A percentile compares a stretch with the other conserved stretches of the same genome.
These are phyloP conservation scores for Stratiomys singularior DNA, from an alignment of 2,888 invertebrate species.

Conservation along the genomic window DNA sequence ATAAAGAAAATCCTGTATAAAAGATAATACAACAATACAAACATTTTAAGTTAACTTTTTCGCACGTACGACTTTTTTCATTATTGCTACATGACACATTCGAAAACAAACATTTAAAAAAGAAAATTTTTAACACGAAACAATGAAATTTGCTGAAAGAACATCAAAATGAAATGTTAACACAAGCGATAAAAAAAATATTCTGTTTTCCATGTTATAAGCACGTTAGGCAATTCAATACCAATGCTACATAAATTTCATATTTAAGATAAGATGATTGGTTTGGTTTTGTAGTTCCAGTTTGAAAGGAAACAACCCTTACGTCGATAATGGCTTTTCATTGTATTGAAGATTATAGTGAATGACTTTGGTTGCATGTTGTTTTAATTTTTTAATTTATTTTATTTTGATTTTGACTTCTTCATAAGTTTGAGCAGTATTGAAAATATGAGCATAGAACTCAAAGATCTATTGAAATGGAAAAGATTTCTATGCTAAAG, in stretches of 20 bases:
- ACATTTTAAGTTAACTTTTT: slow-evolving; percentile 23
- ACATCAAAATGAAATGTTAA: not conserved
- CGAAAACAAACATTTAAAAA: not conserved
- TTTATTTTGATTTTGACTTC: too few species aligned
- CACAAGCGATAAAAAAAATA: not conserved
- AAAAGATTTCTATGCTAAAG: too few species aligned
- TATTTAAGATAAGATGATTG: not conserved
- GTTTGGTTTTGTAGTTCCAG: not conserved
- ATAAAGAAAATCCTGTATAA: slow-evolving; percentile 39
- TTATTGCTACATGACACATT: not conserved
- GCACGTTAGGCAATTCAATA: not conserved
- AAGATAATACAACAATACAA: slow-evolving; percentile 20
- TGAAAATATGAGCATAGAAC: too few species aligned
- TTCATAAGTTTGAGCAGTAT: too few species aligned
- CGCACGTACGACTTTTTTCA: slow-evolving; percentile 26
- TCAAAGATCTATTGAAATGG: too few species aligned
- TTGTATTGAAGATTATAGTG: not conserved
- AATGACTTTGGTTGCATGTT: not conserved
- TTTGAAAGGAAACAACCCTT: not conserved
- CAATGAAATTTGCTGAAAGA: not conserved
- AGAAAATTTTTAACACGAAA: not conserved
- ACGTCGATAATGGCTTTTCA: not conserved
- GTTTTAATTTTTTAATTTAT: slow-evolving; percentile 10
- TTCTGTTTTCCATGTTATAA: not conserved
- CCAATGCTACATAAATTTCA: not conserved